Conservation (phyloP, 2,797 vertebrate species). For the Thamnophis elegans region DNA sequence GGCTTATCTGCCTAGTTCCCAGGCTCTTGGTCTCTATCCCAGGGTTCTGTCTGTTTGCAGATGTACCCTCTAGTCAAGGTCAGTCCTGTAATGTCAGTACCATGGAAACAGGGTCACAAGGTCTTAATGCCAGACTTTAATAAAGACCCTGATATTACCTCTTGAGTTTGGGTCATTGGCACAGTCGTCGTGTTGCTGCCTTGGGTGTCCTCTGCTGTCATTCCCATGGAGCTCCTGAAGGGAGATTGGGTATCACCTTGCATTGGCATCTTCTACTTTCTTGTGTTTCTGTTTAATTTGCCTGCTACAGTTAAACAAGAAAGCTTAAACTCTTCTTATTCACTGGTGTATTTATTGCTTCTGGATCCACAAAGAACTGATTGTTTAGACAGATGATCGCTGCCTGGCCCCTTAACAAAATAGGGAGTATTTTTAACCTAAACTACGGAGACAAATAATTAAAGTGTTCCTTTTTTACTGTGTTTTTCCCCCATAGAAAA, state of each 20-base stretch:
- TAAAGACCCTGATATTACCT: neutral
- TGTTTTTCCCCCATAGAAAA: too few relatives aligned
- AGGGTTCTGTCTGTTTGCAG: neutral
- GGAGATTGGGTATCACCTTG: neutral
- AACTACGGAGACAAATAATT: too few relatives aligned
- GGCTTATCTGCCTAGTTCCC: neutral
- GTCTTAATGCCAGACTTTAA: neutral
- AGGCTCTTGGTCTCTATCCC: neutral
- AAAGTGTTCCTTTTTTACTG: neutral
- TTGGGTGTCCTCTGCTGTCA: neutral
- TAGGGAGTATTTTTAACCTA: neutral
- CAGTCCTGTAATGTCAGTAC: neutral
- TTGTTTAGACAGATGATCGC: neutral
- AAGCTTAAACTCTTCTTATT: neutral
- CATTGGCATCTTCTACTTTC: neutral
- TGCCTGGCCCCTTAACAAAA: neutral
- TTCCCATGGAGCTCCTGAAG: neutral
- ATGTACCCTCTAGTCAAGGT: neutral
- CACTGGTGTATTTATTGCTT: neutral
- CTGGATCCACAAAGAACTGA: neutral
- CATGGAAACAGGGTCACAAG: neutral
- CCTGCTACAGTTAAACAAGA: neutral
- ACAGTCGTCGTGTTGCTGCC: neutral
- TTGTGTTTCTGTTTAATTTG: neutral
- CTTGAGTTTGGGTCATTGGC: neutral